Evolutionary conservation across 2,113 vertebrate species (phyloP).

Genomic region (Excalfactoria chinensis): DNA sequence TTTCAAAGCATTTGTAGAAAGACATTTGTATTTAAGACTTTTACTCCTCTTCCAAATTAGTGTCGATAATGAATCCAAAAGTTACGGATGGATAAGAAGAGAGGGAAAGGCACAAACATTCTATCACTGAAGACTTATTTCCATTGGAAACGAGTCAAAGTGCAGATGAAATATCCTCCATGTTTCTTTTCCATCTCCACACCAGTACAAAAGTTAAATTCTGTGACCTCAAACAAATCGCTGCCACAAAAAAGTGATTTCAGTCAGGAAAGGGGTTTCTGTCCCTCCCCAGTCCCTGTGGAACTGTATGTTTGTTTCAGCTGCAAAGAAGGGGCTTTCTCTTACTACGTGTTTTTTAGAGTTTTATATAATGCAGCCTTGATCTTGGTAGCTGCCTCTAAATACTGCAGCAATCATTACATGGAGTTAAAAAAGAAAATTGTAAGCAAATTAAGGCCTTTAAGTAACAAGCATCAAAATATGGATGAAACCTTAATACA

Average conservation of each 20-base stretch:
- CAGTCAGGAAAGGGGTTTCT: slow-evolving; percentile 10
- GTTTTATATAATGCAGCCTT: not conserved
- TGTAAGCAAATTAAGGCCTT: not conserved
- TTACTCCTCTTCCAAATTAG: not conserved
- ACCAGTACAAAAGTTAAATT: not conserved
- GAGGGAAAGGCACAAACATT: not conserved
- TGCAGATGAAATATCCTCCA: not conserved
- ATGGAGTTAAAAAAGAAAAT: slow-evolving; percentile 2
- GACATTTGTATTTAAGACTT: not conserved
- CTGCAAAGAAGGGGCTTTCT: not conserved
- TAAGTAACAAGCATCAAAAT: slow-evolving; percentile 32
- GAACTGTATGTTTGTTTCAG: slow-evolving; percentile 23
- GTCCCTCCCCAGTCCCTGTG: not conserved
- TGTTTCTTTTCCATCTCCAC: not conserved
- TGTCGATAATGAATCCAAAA: not conserved
- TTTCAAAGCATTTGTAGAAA: not conserved
- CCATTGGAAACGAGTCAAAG: not conserved
- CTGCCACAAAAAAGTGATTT: not conserved
- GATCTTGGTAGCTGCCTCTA: slow-evolving; percentile 3
- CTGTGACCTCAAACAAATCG: not conserved
- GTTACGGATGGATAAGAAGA: not conserved
- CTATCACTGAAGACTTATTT: not conserved
- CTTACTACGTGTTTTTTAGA: slow-evolving; percentile 21
- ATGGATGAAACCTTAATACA: not conserved
- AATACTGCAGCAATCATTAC: not conserved